phyloP scores from a whole-genome alignment of 53 echinoderm and acorn worm species.

The Holothuria leucospilota region DNA sequence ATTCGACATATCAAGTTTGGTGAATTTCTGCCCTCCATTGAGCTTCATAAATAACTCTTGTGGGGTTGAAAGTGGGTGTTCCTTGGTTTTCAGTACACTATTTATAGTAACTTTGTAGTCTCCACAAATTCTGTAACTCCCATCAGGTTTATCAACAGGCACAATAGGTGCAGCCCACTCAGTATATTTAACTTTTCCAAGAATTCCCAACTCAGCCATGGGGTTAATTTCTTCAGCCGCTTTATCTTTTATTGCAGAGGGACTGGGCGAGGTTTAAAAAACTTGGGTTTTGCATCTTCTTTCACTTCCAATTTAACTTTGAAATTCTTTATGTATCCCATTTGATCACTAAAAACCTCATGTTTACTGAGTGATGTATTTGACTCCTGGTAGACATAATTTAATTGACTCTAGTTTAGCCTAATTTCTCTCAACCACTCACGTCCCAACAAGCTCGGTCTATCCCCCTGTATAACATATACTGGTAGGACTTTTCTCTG shows the following conservation, averaged over 20 bases:
- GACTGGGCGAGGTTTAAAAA: constrained; percentile 30
- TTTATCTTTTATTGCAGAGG: constrained; percentile 32
- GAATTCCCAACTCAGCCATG: constrained; percentile 4
- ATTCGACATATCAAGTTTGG: constrained; percentile 51
- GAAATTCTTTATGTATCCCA: constrained; percentile 23
- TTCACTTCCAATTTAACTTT: constrained; percentile 27
- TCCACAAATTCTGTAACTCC: constrained; percentile 18
- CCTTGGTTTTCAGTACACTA: background rate
- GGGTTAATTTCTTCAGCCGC: constrained; percentile 8
- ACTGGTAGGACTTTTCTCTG: background rate
- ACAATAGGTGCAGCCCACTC: too few species aligned
- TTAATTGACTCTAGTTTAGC: too few species aligned
- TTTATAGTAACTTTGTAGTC: constrained; percentile 45
- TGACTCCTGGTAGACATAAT: too few species aligned
- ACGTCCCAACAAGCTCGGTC: constrained; percentile 30
- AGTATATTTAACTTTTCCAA: constrained; percentile 20
- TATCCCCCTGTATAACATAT: background rate
- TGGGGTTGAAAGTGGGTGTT: background rate
- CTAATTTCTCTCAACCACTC: constrained; percentile 27
- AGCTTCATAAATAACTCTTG: constrained; percentile 21
- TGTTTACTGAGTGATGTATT: background rate
- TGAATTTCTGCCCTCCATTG: constrained; percentile 36
- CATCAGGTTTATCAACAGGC: constrained; percentile 29
- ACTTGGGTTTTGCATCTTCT: constrained; percentile 29
- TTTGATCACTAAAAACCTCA: constrained; percentile 4